phyloP scores from a whole-genome alignment of 2,113 vertebrate species.

The Trachemys scripta region DNA sequence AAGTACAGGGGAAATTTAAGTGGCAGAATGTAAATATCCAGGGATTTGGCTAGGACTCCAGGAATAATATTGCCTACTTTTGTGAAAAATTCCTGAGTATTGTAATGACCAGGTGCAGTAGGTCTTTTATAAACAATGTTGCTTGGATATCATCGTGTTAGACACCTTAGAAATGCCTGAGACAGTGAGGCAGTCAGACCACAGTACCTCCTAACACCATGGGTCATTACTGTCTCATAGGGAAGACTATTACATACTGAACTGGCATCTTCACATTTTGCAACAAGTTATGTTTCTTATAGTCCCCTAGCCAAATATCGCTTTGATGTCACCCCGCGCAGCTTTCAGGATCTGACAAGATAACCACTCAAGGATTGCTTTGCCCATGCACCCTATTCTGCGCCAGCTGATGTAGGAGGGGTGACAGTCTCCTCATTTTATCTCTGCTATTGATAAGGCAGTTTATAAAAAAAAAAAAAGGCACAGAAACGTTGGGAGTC shows the following conservation, averaged over 20 bases:
- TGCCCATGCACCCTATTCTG: background rate
- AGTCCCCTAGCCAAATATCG: background rate
- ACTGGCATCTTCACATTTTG: background rate
- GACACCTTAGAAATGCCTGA: background rate
- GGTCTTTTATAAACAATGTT: background rate
- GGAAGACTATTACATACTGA: background rate
- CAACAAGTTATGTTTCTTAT: background rate
- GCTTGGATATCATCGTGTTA: background rate
- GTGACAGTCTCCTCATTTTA: background rate
- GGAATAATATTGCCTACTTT: background rate
- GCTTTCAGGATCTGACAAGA: background rate
- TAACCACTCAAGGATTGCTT: background rate
- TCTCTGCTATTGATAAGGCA: background rate
- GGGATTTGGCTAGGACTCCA: background rate
- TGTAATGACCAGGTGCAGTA: background rate
- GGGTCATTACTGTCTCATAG: background rate
- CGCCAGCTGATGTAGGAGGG: background rate
- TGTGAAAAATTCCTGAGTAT: background rate
- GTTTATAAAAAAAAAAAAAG: too few relatives aligned
- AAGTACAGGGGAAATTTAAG: accelerated
- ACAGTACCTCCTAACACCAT: background rate
- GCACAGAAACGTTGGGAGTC: background rate
- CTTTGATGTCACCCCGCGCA: background rate
- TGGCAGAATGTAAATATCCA: background rate
- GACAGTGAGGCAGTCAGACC: background rate